A percentile compares a stretch with the other conserved stretches of the same genome.
These are phyloP conservation scores for Corythucha ciliata DNA, from an alignment of 2,888 invertebrate species.

Conservation along the genomic window DNA sequence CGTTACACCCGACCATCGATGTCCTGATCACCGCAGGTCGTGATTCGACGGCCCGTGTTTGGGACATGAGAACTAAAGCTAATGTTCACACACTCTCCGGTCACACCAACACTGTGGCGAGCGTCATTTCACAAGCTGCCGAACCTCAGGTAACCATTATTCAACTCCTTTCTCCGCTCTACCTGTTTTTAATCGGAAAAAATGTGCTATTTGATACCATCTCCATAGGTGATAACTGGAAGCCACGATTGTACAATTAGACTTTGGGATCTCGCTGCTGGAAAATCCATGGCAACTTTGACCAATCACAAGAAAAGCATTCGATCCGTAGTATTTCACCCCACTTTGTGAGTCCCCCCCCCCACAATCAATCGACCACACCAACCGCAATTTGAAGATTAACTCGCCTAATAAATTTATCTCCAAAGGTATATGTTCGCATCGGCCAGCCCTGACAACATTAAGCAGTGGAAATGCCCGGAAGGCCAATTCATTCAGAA, in stretches of 20 bases:
- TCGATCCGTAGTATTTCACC: constrained; percentile 66
- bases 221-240: constrained; percentile 73
- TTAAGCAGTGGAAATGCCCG: constrained; percentile 98
- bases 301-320: constrained; percentile 99
- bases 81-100: constrained; percentile 93
- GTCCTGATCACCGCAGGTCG: constrained; percentile 87
- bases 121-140: constrained; percentile 81
- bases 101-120: constrained; percentile 95
- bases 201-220: background rate
- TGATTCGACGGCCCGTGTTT: constrained; percentile 91
- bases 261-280: constrained; percentile 95
- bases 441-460: constrained; percentile 95
- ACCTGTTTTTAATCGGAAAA: background rate
- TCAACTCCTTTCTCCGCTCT: background rate
- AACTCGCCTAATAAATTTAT: background rate
- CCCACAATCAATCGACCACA: background rate
- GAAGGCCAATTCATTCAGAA: constrained; percentile 97
- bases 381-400: background rate
- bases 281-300: constrained; percentile 84
- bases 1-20: constrained; percentile 91
- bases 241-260: constrained; percentile 95
- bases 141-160: constrained; percentile 70
- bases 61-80: constrained; percentile 99
- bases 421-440: constrained; percentile 75
- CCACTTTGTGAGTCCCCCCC: constrained; percentile 51